Evolutionary conservation across 2,888 invertebrate genomes (phyloP), one percentile per base, ranked within the genome.

Genomic region (Biston betularia): DNA sequence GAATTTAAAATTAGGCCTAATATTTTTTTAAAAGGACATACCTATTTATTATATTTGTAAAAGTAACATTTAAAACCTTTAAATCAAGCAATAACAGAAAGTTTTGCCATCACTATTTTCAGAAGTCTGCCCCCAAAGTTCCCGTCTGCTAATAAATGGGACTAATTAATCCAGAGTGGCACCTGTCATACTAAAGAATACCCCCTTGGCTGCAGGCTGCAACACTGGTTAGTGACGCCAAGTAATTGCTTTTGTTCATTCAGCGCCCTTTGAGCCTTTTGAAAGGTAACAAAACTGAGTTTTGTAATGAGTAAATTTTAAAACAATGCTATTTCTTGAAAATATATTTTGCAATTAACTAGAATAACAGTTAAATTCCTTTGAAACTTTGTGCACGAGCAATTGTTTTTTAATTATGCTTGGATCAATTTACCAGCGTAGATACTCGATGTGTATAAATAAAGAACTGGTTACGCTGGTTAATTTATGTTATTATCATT

Each of bases 161-260:
- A 73, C 86, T 87, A 90, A 92, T 92, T 91, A 91, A 89, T 93
- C 89, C 84, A 80, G 79, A 87, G 85, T 85, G 89, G 86, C 88
- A 84, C 89, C 89, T 92, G 91, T 89, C 90, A 89, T 89, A 87
- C 82, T 89, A 87, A 90, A 89, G 89, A 89, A 91, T 88, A 86
- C 86, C 86, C 85, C 45, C 78, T 83, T 75, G 66, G 77, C 81
- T 81, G 75, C 77, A 72, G 76, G 78, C 74, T 82, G 67, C 67
- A 68, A 14, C 84, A 80, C 81, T 79, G 84, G 84, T 83, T 76
- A 82, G 77, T 80, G 82, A 87, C 81, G 79, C 76, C 81, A 81
- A 85, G 86, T 89, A 89, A 90, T 90, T 90, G 84, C 89, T 84
- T 86, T 89, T 88, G 89, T 89, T 87, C 86, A 87, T 87, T 89